These are phyloP conservation scores for Epizoanthus stellaris DNA, from an alignment of 92 coral and sea anemone genomes.

Conservation along the genomic window DNA sequence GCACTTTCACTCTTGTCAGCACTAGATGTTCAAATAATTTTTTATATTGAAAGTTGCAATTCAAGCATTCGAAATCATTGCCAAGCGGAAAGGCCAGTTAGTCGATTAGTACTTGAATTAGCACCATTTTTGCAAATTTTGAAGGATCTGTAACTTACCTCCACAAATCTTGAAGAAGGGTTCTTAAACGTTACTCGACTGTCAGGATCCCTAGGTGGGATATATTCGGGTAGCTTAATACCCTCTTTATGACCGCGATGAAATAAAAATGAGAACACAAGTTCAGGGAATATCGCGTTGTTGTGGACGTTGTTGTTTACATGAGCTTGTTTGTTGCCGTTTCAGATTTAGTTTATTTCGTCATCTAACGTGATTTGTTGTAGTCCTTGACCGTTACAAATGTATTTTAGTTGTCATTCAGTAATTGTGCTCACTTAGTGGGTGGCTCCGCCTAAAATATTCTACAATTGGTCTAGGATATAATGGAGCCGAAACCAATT, in stretches of 20 bases:
- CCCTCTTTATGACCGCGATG: constrained; percentile 59
- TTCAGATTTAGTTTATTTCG: not conserved
- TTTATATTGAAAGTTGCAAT: no score
- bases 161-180: constrained; percentile 78
- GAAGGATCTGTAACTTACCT: constrained; percentile 65
- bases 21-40: no score
- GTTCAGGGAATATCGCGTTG: not conserved
- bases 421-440: no score
- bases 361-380: no score
- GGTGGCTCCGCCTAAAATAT: no score
- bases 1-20: no score
- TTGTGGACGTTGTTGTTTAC: not conserved
- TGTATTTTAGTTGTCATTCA: no score
- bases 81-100: not conserved
- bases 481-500: no score
- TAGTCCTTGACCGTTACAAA: no score
- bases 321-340: not conserved
- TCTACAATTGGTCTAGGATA: no score
- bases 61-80: no score
- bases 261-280: constrained; percentile 3
- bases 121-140: not conserved
- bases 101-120: constrained; percentile 3
- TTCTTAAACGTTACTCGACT: constrained; percentile 76
- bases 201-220: constrained; percentile 64
- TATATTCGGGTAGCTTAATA: constrained; percentile 61